Evolutionary conservation across 1,140 invertebrate genomes (phyloP), one percentile per base, ranked within the genome.

Genomic region (Ectropis grisescens): DNA sequence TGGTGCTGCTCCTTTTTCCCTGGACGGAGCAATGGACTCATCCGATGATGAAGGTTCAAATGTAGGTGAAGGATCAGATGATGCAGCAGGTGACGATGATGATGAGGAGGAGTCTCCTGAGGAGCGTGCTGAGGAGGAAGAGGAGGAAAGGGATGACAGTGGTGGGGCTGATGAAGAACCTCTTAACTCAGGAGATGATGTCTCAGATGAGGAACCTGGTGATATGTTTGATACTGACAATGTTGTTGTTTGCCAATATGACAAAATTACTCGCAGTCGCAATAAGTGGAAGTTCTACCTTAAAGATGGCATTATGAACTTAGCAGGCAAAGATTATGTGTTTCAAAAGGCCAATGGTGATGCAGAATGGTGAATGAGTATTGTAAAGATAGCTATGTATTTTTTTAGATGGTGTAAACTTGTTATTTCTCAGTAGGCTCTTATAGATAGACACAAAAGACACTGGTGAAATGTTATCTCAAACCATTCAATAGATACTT

Each of bases 221-320:
- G 96, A 97, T 69, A 85, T 98, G 62, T 98, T 98, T 84, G 97
- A 98, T 59, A 97, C 97, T 29, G 97, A 98, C 47, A 98, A 99
- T 87, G 96, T 99, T 35, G 95, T 99, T 43, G 97, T 99, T 15
- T 99, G 98, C 76, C 98, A 99, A 71, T 99, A 98, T 86, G 97
- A 99, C 83, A 99, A 99, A 92, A 98, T 99, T 39, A 97, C 95
- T 42, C 88, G 98, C 70, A 97, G 93, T 66, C 90, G 97, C 60
- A 98, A 98, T 68, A 97, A 97, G 79, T 99, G 98, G 98, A 99
- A 99, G 85, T 99, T 99, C 79, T 95, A 97, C 83, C 85, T 99
- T 33, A 99, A 99, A 86, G 97, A 99, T 85, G 98, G 98, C 28
- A 99, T 99, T 41, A 99, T 99, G 98, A 98, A 98, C 85, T 88